Conservation (phyloP, 2,113 vertebrate genomes). For the Anseranas semipalmata region DNA sequence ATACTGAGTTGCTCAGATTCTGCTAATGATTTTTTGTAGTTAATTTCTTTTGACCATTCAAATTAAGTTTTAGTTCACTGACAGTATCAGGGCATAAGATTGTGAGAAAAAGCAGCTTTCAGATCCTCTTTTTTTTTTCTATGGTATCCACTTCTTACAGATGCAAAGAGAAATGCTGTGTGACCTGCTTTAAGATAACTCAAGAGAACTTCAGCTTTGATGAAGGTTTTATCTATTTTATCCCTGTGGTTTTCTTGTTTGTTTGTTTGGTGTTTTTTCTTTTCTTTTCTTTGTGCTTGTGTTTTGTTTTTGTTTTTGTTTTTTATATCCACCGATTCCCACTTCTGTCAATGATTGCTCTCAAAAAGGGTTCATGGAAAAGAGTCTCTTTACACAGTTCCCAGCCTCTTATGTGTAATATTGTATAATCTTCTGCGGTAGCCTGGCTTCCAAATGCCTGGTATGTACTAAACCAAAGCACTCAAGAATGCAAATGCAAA, state of each 20-base stretch:
- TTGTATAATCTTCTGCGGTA: neutral
- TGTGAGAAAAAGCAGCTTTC: neutral
- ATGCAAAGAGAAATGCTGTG: neutral
- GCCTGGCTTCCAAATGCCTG: neutral
- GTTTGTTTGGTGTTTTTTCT: neutral
- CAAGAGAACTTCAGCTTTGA: neutral
- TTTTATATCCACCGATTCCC: neutral
- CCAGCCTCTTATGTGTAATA: neutral
- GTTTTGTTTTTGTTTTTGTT: no score
- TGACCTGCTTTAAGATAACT: neutral
- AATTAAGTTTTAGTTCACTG: neutral
- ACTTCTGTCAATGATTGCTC: neutral
- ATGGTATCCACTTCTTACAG: neutral
- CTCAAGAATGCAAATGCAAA: neutral
- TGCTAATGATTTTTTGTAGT: neutral
- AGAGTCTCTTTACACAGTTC: neutral
- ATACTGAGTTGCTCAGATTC: neutral
- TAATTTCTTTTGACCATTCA: neutral
- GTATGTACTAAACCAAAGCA: neutral
- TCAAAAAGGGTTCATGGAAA: accelerated
- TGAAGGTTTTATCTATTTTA: neutral
- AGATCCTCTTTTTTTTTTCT: neutral
- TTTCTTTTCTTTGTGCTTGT: no score
- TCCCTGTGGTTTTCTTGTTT: neutral
- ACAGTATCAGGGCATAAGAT: neutral